These are phyloP conservation scores for Lasioglossum figueresi DNA, from an alignment of 2,888 invertebrate species.

Conservation along the genomic window DNA sequence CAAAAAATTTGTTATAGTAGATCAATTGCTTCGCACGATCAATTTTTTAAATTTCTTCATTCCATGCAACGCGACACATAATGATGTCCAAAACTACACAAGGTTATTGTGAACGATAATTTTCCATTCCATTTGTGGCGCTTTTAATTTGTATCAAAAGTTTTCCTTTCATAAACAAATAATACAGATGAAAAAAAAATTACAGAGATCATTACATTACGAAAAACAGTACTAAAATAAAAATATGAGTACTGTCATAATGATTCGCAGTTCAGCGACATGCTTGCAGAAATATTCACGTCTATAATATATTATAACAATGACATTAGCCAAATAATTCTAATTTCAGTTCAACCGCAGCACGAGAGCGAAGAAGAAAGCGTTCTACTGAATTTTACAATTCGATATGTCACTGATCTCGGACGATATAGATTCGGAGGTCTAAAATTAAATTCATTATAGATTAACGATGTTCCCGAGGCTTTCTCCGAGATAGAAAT, in stretches of 20 bases:
- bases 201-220: no score
- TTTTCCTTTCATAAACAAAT: no score
- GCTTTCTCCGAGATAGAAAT: constrained; percentile 14
- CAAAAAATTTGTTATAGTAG: not conserved
- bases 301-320: not conserved
- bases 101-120: no score
- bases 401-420: not conserved
- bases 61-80: no score
- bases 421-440: not conserved
- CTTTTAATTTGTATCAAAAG: no score
- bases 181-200: no score
- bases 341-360: not conserved
- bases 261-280: not conserved
- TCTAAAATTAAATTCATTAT: constrained; percentile 13
- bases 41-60: not conserved
- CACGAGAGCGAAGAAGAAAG: not conserved
- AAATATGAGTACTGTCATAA: not conserved
- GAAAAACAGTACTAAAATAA: no score
- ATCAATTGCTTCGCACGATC: no score
- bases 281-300: not conserved
- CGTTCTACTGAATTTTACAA: not conserved
- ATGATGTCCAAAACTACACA: no score
- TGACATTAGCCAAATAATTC: not conserved
- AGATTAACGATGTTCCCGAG: constrained; percentile 1
- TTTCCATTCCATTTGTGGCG: no score